Base-by-base conservation (phyloP, 2,888 invertebrate genomes). In the Cryptops parisi region DNA sequence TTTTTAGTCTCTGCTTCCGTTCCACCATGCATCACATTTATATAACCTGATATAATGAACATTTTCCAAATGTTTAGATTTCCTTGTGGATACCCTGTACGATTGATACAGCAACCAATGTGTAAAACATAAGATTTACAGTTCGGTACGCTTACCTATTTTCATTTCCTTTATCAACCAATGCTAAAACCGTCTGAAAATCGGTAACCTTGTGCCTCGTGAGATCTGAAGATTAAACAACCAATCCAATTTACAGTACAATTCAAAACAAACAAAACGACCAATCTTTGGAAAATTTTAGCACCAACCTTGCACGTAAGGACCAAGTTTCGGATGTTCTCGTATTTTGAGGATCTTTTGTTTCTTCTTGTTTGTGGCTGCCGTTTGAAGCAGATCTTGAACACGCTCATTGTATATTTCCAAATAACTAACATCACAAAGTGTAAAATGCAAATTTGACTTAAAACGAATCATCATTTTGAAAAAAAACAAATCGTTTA, bases 301-400 rank as follows among this genome's bases (percentile, higher is more conserved):
- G n/a, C n/a, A n/a, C n/a, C n/a, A 67, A 84, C 85, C 84, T 72
- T 84, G 82, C 50, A 86, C 84, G 63, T 84, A 84, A 15, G 85
- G 82, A 57, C 85, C 85, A 59, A 74, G 76, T 54, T 77, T 76
- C 1, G 85, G 85, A 70, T 86, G 84, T 68, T 86, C 84, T 53
- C 85, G 70, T 39, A 86, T 79, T 60, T 79, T 78, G n/a, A 85
- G 73, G 41, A 19, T 27, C 51, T 68, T 68, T 58, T 68, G 67
- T 26, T 70, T 63, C 33, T 58, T 53, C 9, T 58, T 60, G 25
- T 53, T 53, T 1, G 71, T 71, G 64, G 60, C 58, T 54, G 46
- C 39, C 12, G 46, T 48, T 25, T 61, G 60, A 48, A 85, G 67
- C 55, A 86, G 69, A 67, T 85, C 85, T 59, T 81, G 75, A n/a